Evolutionary conservation across 2,797 vertebrate species (phyloP), one percentile per base, ranked within the genome.

Genomic region (Anomalospiza imberbis): DNA sequence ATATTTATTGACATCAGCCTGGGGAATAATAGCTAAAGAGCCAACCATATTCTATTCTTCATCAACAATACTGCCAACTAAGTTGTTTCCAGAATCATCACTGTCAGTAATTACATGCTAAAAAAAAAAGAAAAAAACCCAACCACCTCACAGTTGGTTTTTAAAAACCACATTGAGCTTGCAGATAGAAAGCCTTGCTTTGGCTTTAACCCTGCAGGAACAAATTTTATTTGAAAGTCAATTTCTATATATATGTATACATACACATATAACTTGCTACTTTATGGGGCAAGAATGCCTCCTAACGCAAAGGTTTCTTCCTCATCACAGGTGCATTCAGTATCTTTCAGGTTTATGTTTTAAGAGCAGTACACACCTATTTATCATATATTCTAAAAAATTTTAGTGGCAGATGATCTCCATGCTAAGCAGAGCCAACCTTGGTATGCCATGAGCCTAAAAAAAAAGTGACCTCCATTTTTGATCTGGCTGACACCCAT

Each of bases 1-100:
- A n/a, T 95, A 96, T 95, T 97, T 97, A 97, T 95, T 92, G 94
- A 96, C 95, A 96, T 87, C 88, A 96, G 94, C 61, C 92, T 76
- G 86, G 74, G 90, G 89, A 95, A 90, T 96, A 96, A 96, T 70
- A 97, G 94, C 79, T 82, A 67, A 92, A 95, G 88, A 94, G 93
- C 74, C 92, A 97, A 94, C 89, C 74, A 94, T 95, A 93, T 94
- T 95, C 89, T 91, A 50, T 85, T 88, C 90, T 96, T 96, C 93
- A 95, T 79, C 94, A 96, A 94, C 87, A 96, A 95, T 93, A 96
- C 55, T 92, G 96, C 94, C 92, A 97, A 89, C 94, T 95, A 96
- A 96, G 92, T 94, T 94, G 87, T 89, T 97, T 97, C 94, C 94
- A 89, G 94, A 95, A 96, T 91, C 91, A 94, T 95, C 92, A 91